Evolutionary conservation across 2,888 invertebrate species (phyloP), one percentile per base, ranked within the genome.

Genomic region (Drosophila parthenogenetica): DNA sequence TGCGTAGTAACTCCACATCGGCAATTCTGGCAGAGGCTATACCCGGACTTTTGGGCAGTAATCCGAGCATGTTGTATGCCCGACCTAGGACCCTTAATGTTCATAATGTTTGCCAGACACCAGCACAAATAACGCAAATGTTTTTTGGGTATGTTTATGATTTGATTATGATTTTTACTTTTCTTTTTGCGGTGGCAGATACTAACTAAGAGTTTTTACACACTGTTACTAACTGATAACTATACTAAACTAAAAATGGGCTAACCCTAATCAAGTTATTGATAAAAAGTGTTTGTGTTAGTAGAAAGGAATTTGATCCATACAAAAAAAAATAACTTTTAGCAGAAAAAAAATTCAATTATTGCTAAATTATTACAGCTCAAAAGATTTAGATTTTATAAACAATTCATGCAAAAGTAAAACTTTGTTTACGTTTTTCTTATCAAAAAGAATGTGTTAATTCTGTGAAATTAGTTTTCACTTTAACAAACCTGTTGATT

Each of bases 61-160:
- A 55, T 32, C 53, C 87, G 61, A 75, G 75, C 63, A 72, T 90
- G 50, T 49, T 84, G 4, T 85, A 75, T 45, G 69, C 81, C 58
- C 83, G 92, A 19, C 92, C 92, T 45, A 91, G 92, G 79, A 92
- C 92, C 13, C 84, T 92, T 53, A 91, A 92, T 81, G 92, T 92
- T 50, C 89, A 90, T 67, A 87, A 91, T 82, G 77, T 84, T 65
- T 90, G 85, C 63, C 90, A 92, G 81, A 90, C 90, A 77, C 91
- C 91, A 73, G 82, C 89, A 63, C 89, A 90, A 78, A 91, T 91
- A 81, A 90, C 92, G 68, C 90, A 90, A 89, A 72, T 89, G 69
- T 92, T 91, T 86, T 90, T 92, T 82, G 89, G 92, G 92, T 92
- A 92, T 84, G 92, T 91, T 85, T 79, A 53, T 65, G 5, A 59